phyloP scores from a whole-genome alignment of 2,113 vertebrate species.

The Nicator chloris region DNA sequence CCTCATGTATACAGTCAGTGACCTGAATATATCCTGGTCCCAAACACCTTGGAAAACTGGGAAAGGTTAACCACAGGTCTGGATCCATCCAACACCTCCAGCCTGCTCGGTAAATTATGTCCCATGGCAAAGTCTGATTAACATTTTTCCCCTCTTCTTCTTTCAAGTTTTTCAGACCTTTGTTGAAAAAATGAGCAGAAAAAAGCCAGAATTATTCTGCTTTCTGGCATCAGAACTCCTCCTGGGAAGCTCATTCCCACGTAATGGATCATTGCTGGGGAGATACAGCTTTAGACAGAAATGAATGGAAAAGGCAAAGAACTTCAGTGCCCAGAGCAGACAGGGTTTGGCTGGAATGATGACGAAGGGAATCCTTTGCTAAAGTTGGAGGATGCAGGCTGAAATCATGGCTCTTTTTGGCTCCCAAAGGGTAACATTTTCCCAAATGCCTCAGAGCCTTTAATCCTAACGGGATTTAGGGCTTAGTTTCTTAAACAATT shows the following conservation, averaged over 20 bases:
- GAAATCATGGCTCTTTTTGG: not conserved
- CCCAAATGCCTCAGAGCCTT: not conserved
- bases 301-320: not conserved
- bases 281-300: not conserved
- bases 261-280: not conserved
- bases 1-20: accelerated
- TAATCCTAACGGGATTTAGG: not conserved
- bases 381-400: not conserved
- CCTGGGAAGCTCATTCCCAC: not conserved
- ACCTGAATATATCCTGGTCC: not conserved
- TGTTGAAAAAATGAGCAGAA: not conserved
- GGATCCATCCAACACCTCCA: not conserved
- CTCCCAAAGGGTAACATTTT: not conserved
- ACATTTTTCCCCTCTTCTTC: not conserved
- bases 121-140: not conserved
- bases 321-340: not conserved
- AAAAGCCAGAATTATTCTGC: not conserved
- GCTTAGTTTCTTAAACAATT: not conserved
- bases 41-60: not conserved
- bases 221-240: not conserved
- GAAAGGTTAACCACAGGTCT: not conserved
- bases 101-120: not conserved
- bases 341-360: not conserved
- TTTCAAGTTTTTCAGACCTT: not conserved
- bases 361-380: not conserved